phyloP scores from a whole-genome alignment of 2,113 vertebrate genomes.

The Brienomyrus brachyistius region DNA sequence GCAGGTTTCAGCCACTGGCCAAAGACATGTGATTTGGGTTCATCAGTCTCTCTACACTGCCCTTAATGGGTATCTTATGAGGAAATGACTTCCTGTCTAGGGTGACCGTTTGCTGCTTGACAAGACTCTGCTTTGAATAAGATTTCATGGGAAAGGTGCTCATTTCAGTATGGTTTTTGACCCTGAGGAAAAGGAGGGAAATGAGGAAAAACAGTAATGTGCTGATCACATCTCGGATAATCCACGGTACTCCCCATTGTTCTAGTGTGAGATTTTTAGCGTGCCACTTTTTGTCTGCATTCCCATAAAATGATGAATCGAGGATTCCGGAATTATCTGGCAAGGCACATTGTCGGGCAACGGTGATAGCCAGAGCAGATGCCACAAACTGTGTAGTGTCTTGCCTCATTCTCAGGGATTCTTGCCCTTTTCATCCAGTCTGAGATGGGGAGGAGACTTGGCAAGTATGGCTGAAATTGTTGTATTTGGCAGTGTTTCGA shows the following conservation, averaged over 20 bases:
- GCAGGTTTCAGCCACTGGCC: neutral
- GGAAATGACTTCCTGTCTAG: neutral
- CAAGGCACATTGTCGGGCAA: too few species aligned
- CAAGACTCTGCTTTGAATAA: neutral
- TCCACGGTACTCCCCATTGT: neutral
- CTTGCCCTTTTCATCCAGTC: neutral
- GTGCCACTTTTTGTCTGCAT: conserved; percentile 2
- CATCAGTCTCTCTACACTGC: neutral
- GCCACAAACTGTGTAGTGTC: neutral
- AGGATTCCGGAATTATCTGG: neutral
- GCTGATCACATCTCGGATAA: neutral
- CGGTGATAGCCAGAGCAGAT: neutral
- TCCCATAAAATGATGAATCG: neutral
- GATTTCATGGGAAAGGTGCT: neutral
- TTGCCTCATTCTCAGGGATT: neutral
- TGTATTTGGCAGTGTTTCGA: neutral
- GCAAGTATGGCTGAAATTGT: neutral
- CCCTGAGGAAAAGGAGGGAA: neutral
- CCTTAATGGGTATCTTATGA: neutral
- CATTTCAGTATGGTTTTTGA: neutral
- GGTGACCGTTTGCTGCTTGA: neutral
- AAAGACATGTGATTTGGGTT: neutral
- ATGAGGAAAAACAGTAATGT: neutral
- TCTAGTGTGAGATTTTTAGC: neutral
- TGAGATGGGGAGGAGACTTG: neutral